Percentiles rank a stretch among this genome's conserved stretches.
These are phyloP conservation scores for Melanotaenia maccullochi DNA, from an alignment of 2,797 vertebrate genomes.

Conservation along the genomic window DNA sequence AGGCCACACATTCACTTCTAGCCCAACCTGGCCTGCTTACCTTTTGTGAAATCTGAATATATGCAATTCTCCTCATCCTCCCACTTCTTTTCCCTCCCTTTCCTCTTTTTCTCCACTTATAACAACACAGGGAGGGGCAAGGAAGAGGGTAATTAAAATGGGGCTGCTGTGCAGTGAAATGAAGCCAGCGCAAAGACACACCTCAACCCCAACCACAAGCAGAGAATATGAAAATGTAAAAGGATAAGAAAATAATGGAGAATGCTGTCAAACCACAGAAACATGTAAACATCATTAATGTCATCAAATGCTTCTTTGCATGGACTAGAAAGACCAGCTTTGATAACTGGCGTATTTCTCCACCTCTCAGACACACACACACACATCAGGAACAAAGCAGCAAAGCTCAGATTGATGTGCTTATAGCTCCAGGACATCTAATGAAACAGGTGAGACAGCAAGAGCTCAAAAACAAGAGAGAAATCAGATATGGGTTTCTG, in stretches of 20 bases:
- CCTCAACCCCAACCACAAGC: slow-evolving; percentile 12
- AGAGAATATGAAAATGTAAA: slow-evolving; percentile 29
- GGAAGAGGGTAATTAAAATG: slow-evolving; percentile 69
- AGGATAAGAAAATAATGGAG: slow-evolving; percentile 2
- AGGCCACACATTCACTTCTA: slow-evolving; percentile 35
- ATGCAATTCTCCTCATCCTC: slow-evolving; percentile 21
- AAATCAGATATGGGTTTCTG: slow-evolving; percentile 37
- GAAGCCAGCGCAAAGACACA: slow-evolving; percentile 36
- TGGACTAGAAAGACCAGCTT: slow-evolving; percentile 26
- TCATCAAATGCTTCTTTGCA: slow-evolving; percentile 5
- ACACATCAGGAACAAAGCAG: slow-evolving; percentile 27
- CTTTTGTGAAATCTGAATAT: slow-evolving; percentile 17
- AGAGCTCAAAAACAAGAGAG: slow-evolving; percentile 28
- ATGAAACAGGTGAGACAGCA: slow-evolving; percentile 44
- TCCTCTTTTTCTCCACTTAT: slow-evolving; percentile 17
- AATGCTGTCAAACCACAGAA: background rate
- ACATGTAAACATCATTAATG: slow-evolving; percentile 21
- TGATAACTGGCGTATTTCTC: background rate
- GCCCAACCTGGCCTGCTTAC: slow-evolving; percentile 23
- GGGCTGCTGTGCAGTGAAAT: slow-evolving; percentile 49
- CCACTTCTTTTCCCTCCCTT: slow-evolving; percentile 26
- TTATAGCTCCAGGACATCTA: slow-evolving; percentile 25
- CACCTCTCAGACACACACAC: slow-evolving; percentile 12
- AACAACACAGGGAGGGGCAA: slow-evolving; percentile 30
- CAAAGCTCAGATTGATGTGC: slow-evolving; percentile 40